Conservation (phyloP, 2,797 vertebrate species). For the Falco naumanni region DNA sequence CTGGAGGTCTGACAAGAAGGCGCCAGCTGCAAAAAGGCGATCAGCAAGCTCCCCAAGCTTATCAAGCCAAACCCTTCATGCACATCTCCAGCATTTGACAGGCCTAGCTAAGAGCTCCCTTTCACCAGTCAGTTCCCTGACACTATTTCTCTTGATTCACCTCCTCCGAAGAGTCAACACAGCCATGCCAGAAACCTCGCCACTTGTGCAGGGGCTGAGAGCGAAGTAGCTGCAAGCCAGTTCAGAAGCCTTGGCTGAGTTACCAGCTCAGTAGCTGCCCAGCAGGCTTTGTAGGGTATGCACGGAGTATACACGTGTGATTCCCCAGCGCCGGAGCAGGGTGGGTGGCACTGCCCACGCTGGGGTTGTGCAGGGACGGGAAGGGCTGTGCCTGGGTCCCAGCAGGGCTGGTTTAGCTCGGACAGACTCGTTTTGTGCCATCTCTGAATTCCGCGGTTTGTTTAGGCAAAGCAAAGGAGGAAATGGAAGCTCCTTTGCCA, state of each 20-base stretch:
- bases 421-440: background rate
- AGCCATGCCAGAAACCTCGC: background rate
- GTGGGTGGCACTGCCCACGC: background rate
- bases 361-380: fast-evolving
- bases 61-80: background rate
- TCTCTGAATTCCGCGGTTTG: background rate
- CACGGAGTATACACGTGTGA: fast-evolving
- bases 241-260: background rate
- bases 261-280: background rate
- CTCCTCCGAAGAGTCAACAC: background rate
- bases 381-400: background rate
- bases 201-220: background rate
- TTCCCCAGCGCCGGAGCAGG: background rate
- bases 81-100: background rate
- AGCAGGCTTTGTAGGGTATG: background rate
- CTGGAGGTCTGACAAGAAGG: background rate
- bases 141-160: background rate
- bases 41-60: background rate
- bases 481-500: background rate
- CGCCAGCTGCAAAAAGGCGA: background rate
- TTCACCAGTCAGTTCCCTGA: background rate
- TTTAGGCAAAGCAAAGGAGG: slow-evolving; percentile 23
- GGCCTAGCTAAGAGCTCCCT: background rate
- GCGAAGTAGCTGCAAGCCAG: background rate
- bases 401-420: background rate